Evolutionary conservation across 1,140 invertebrate genomes (phyloP), one percentile per base, ranked within the genome.

Genomic region (Eufriesea mexicana): DNA sequence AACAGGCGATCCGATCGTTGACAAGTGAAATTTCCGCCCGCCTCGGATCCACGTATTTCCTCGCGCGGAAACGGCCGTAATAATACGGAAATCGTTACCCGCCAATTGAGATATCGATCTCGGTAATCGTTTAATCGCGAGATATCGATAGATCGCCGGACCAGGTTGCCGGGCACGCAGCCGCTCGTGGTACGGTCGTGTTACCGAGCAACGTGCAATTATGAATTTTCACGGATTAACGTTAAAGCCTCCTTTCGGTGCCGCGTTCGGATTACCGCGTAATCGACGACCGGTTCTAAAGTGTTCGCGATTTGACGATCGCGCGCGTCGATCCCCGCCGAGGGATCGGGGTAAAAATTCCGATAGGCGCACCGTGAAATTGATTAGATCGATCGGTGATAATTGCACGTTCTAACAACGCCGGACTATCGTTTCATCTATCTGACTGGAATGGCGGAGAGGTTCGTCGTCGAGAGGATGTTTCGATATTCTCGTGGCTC

Each of bases 21-120:
- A 87, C 85, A 88, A 88, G 86, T 77, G 82, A 87, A 88, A 88
- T 86, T 77, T 62, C 80, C 23, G 35, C 10, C 8, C 28, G 51
- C 42, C 35, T 2, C 25, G 35, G 55, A 70, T 62, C 77, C 70
- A 55, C 64, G 73, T 70, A 77, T 84, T 61, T 84, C 73, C 66
- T 55, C 45, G 54, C 77, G 73, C 73, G 72, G 84, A 77, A 88
- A 89, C 87, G 72, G 72, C 71, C 35, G 28, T 80, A 85, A 76
- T 83, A 85, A 72, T 74, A 62, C 76, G 70, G 83, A 83, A 87
- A 88, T 83, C 79, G 84, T 88, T 88, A 83, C 51, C 86, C 68
- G 61, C 72, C 87, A 86, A 89, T 88, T 88, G 86, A 89, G 87
- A 89, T 89, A 88, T 89, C 86, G 88, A 88, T 88, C 87, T 84